phyloP scores from a whole-genome alignment of 2,113 vertebrate genomes.

The Sphyrna mokarran region DNA sequence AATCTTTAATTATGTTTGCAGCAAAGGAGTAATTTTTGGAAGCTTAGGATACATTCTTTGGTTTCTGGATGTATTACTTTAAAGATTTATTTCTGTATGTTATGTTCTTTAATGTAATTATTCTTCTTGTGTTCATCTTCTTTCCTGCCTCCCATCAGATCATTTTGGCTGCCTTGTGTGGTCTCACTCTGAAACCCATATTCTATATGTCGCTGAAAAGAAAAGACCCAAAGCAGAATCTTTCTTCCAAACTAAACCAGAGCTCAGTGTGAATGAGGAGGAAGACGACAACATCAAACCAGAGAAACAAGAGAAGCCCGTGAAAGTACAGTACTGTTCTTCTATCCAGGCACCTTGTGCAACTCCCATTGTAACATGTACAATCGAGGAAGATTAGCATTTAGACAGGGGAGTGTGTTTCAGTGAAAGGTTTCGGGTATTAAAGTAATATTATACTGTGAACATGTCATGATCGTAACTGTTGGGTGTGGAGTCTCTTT shows the following conservation, averaged over 20 bases:
- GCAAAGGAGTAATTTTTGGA: not conserved
- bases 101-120: not conserved
- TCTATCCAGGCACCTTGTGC: slow-evolving; percentile 38
- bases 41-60: not conserved
- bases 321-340: slow-evolving; percentile 54
- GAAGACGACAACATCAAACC: slow-evolving; percentile 50
- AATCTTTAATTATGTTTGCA: not conserved
- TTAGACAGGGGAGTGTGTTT: not conserved
- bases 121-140: not conserved
- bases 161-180: slow-evolving; percentile 92
- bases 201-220: slow-evolving; percentile 92
- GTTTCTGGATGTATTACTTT: not conserved
- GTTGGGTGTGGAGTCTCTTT: not conserved
- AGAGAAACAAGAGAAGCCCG: slow-evolving; percentile 50
- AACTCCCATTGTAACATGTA: not conserved
- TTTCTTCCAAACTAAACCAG: slow-evolving; percentile 75
- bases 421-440: not conserved
- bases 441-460: not conserved
- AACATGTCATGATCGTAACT: not conserved
- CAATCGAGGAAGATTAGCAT: slow-evolving; percentile 16
- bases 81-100: not conserved
- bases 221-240: slow-evolving; percentile 83
- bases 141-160: slow-evolving; percentile 53
- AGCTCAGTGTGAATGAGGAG: slow-evolving; percentile 53
- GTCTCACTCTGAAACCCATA: slow-evolving; percentile 94